Evolutionary conservation across 2,888 invertebrate genomes (phyloP).

Genomic region (Zelleria hepariella): DNA sequence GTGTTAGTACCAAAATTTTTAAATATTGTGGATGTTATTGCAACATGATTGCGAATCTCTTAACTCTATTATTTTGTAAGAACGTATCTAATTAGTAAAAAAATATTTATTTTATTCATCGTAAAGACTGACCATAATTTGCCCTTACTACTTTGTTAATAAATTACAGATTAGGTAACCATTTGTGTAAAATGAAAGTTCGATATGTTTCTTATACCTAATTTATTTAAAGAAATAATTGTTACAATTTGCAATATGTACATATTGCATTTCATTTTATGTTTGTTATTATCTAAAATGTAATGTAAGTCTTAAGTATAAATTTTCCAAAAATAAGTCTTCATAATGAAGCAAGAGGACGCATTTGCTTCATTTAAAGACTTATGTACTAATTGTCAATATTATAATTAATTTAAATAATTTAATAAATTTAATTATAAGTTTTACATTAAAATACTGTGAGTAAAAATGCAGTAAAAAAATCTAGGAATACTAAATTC

Average conservation of each 20-base stretch:
- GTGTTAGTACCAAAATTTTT: too few relatives aligned
- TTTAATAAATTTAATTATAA: neutral
- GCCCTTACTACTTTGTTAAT: too few relatives aligned
- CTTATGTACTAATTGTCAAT: constrained; percentile 5
- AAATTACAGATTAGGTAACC: too few relatives aligned
- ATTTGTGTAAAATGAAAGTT: neutral
- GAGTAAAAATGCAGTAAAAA: constrained; percentile 59
- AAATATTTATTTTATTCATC: too few relatives aligned
- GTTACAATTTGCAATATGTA: constrained; percentile 29
- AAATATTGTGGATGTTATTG: too few relatives aligned
- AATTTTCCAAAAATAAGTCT: neutral
- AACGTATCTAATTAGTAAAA: too few relatives aligned
- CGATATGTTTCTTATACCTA: neutral
- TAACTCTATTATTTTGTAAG: too few relatives aligned
- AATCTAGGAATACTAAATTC: constrained; percentile 6
- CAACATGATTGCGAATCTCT: too few relatives aligned
- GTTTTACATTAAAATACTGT: constrained; percentile 16
- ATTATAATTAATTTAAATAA: neutral
- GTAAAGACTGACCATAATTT: too few relatives aligned
- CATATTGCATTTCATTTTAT: constrained; percentile 24
- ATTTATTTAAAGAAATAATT: constrained; percentile 8
- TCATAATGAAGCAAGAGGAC: constrained; percentile 54
- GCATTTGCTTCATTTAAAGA: constrained; percentile 51
- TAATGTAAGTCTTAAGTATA: neutral
- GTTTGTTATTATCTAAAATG: neutral